phyloP scores from a whole-genome alignment of 2,888 invertebrate species.

The Sympetrum striolatum region DNA sequence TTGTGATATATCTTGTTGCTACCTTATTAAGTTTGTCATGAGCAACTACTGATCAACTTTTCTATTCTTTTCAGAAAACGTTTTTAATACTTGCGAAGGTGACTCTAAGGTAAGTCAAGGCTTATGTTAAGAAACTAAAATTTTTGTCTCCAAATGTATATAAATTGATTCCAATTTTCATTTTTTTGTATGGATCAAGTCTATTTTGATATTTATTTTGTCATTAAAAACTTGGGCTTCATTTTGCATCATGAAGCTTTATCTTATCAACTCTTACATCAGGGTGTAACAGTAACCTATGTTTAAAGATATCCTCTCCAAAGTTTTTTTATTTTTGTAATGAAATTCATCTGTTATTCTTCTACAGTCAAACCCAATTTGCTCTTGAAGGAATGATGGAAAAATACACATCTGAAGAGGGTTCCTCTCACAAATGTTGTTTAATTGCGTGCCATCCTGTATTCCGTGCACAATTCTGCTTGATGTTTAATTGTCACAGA shows the following conservation, averaged over 20 bases:
- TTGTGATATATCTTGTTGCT: background rate
- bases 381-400: conserved; percentile 14
- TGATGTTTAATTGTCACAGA: background rate
- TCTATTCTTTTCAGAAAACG: conserved; percentile 22
- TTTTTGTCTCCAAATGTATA: background rate
- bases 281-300: background rate
- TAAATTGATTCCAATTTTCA: background rate
- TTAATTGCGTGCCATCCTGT: background rate
- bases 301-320: background rate
- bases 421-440: background rate
- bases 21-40: background rate
- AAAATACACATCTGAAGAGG: conserved; percentile 9
- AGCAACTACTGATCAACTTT: background rate
- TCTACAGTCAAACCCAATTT: conserved; percentile 21
- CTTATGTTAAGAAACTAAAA: background rate
- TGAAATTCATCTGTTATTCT: conserved; percentile 35
- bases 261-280: background rate
- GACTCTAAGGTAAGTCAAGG: background rate
- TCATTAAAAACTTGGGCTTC: background rate
- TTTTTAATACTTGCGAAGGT: conserved; percentile 11
- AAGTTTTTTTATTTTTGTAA: conserved; percentile 13
- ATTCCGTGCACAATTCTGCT: background rate
- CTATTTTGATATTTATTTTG: background rate
- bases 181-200: background rate
- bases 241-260: background rate